phyloP scores from a whole-genome alignment of 1,140 invertebrate species.

The Temnothorax longispinosus region DNA sequence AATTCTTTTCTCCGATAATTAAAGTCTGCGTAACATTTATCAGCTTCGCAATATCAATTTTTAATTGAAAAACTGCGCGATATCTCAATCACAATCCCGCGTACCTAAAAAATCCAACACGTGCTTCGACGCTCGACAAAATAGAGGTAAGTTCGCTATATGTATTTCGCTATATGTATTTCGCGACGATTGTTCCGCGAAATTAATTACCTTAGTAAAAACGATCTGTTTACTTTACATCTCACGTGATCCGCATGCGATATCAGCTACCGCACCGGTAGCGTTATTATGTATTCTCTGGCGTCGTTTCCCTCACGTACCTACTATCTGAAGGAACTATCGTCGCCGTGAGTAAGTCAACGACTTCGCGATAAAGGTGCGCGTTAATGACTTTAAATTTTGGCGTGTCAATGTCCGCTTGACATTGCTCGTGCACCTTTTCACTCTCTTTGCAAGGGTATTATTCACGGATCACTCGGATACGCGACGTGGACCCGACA shows the following conservation, averaged over 20 bases:
- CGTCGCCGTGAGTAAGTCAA: not conserved
- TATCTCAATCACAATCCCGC: not conserved
- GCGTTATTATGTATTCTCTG: constrained; percentile 6
- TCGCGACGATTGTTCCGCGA: constrained; percentile 2
- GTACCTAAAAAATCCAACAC: not conserved
- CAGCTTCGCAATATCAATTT: not conserved
- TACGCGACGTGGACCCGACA: no score
- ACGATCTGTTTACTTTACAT: not conserved
- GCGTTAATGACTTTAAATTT: constrained; percentile 12
- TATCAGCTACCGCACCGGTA: not conserved
- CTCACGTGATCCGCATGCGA: constrained; percentile 33
- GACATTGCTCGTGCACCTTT: not conserved
- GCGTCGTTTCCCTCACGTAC: constrained; percentile 7
- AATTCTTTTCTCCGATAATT: not conserved
- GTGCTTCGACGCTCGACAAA: not conserved
- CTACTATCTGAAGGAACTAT: not conserved
- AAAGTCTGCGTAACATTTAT: not conserved
- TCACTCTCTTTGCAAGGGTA: not conserved
- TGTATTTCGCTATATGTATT: not conserved
- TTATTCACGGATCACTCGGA: no score
- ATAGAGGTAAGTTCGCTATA: not conserved
- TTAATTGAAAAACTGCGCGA: not conserved
- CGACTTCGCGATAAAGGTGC: not conserved
- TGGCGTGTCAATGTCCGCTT: not conserved
- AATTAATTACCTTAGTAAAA: constrained; percentile 46